Evolutionary conservation across 35 echinoderm and acorn worm species (phyloP).

Genomic region (Patiria miniata): DNA sequence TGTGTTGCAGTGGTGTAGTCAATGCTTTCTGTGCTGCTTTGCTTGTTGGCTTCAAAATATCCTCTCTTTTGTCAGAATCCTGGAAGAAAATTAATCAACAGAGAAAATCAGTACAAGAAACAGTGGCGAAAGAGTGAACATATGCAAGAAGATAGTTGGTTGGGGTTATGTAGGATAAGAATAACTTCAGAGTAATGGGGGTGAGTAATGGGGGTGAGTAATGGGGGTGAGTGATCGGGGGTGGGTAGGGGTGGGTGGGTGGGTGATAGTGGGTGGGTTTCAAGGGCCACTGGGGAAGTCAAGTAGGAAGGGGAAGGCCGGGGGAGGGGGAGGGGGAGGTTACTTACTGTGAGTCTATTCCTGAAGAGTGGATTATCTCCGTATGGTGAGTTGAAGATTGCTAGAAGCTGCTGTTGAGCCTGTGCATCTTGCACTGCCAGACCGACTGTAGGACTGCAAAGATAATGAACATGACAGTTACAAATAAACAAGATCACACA

Average conservation of each 20-base stretch:
- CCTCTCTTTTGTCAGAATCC: conserved; percentile 73
- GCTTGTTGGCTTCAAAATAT: conserved; percentile 67
- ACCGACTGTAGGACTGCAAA: conserved; percentile 5
- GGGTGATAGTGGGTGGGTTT: too few species aligned
- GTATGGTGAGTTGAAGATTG: conserved; percentile 81
- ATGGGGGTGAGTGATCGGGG: too few species aligned
- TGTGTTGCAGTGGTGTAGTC: conserved; percentile 82
- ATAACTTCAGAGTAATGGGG: too few species aligned
- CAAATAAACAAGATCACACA: too few species aligned
- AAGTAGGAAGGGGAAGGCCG: too few species aligned
- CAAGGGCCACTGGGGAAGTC: too few species aligned
- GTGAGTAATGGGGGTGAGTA: too few species aligned
- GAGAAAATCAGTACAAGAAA: too few species aligned
- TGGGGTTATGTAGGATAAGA: too few species aligned
- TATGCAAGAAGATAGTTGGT: too few species aligned
- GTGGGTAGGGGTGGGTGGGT: too few species aligned
- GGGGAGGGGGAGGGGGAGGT: neutral
- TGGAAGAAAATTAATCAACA: neutral
- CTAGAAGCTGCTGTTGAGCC: conserved; percentile 69
- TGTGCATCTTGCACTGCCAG: conserved; percentile 57
- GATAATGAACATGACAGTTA: neutral
- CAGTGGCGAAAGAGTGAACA: too few species aligned
- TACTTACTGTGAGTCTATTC: conserved; percentile 79
- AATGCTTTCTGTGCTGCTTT: conserved; percentile 82
- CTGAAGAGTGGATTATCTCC: conserved; percentile 91